Evolutionary conservation across 92 coral and sea anemone species (phyloP), one percentile per base, ranked within the genome.

Genomic region (Actinernus sp.): DNA sequence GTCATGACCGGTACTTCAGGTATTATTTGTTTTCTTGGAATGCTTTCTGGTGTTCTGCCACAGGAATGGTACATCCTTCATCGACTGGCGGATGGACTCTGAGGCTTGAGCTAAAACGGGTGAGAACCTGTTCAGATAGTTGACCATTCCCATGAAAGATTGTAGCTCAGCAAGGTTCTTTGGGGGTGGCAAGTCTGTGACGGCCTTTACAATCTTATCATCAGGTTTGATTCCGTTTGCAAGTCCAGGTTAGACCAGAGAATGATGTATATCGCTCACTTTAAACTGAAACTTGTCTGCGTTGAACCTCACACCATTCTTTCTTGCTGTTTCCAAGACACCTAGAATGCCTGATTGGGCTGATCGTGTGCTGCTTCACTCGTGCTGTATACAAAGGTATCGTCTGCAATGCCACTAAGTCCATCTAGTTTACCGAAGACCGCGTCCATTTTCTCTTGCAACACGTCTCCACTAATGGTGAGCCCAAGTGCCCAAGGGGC

Each of bases 401-500:
- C 93, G 25, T 86, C 88, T n/a, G 88, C 84, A 33, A 66, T 79
- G 9, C 87, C 79, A 32, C 55, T 79, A 29, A 73, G 23, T 16
- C 77, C 88, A 2, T 80, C 75, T 23, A 43, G 22, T 3, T 49
- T 31, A 26, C 68, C 74, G 45, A 76, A 69, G 25, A 62, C 60
- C 1, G 66, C 20, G 45, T 75, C 84, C 74, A 66, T 68, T 79
- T n/a, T n/a, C n/a, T n/a, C n/a, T n/a, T n/a, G n/a, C n/a, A n/a
- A n/a, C n/a, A n/a, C n/a, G n/a, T n/a, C 80, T 47, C 74, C 88
- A 22, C 77, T 45, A 33, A 56, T 55, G 3, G 81, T 33, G 6
- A 81, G 74, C 4, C 86, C 74, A 61, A 88, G 71, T 0, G 89
- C 88, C 84, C 80, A 86, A 1, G 93, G 84, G 4, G 78, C 79